A percentile compares a stretch with the other conserved stretches of the same genome.
Conservation (phyloP, 1,140 invertebrate genomes). For the Chrysomallon squamiferum region DNA sequence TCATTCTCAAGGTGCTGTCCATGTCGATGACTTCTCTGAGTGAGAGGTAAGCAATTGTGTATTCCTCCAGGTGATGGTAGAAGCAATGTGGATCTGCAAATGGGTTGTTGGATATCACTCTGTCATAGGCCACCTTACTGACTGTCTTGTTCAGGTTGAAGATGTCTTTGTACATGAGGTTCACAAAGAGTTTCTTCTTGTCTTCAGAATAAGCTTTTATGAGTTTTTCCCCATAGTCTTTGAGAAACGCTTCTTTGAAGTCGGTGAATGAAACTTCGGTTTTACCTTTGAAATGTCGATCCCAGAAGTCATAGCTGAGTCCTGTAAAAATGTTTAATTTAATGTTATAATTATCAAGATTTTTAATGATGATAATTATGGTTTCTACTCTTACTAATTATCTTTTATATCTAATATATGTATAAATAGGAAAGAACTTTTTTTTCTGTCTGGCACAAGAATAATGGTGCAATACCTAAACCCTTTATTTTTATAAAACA, state of each 20-base stretch:
- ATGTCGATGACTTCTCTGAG: constrained; percentile 52
- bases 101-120: constrained; percentile 35
- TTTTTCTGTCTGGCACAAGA: too few relatives aligned
- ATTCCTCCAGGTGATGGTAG: constrained; percentile 37
- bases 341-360: too few relatives aligned
- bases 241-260: constrained; percentile 38
- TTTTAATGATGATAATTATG: too few relatives aligned
- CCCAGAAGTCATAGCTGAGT: constrained; percentile 41
- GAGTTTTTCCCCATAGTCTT: constrained; percentile 42
- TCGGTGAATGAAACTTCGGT: constrained; percentile 33
- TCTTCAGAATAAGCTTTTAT: constrained; percentile 31
- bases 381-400: too few relatives aligned
- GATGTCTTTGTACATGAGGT: constrained; percentile 50
- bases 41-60: constrained; percentile 38
- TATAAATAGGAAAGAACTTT: too few relatives aligned
- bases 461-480: too few relatives aligned
- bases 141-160: constrained; percentile 34
- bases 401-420: too few relatives aligned
- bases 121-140: constrained; percentile 20
- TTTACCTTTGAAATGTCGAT: constrained; percentile 36
- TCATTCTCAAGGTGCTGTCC: constrained; percentile 45
- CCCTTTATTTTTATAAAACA: too few relatives aligned
- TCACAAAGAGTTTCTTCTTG: constrained; percentile 33
- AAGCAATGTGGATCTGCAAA: constrained; percentile 36
- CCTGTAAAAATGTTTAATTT: not conserved